Conservation (phyloP, 1,140 invertebrate genomes). For the Acyrthosiphon pisum region DNA sequence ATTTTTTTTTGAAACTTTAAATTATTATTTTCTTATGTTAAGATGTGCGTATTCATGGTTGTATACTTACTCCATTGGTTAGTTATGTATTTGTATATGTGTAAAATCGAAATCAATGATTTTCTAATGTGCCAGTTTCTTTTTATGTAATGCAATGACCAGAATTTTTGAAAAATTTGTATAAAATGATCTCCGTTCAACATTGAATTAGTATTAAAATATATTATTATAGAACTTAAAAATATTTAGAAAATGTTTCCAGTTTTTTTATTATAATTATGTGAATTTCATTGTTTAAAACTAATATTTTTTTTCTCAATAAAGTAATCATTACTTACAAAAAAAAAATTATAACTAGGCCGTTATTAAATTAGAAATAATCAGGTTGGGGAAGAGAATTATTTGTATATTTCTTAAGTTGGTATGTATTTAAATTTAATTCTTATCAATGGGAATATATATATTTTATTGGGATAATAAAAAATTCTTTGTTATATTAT, state of each 20-base stretch:
- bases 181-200: constrained; percentile 52
- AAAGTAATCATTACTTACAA: not conserved
- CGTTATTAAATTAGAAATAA: constrained; percentile 29
- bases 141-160: constrained; percentile 13
- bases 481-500: constrained; percentile 55
- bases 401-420: constrained; percentile 28
- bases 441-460: constrained; percentile 45
- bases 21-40: constrained; percentile 48
- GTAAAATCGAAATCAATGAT: not conserved
- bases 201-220: constrained; percentile 31
- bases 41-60: not conserved
- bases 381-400: not conserved
- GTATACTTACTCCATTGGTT: not conserved
- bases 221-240: constrained; percentile 38
- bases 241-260: constrained; percentile 9
- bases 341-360: not conserved
- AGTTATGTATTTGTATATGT: constrained; percentile 19
- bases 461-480: constrained; percentile 46
- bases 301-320: not conserved
- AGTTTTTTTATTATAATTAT: not conserved
- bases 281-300: constrained; percentile 24
- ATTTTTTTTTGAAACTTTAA: constrained; percentile 39
- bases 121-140: constrained; percentile 32
- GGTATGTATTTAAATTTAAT: constrained; percentile 46
- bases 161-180: constrained; percentile 30